Base-by-base conservation (phyloP, 2,113 vertebrate species). In the Chloropsis cyanopogon region DNA sequence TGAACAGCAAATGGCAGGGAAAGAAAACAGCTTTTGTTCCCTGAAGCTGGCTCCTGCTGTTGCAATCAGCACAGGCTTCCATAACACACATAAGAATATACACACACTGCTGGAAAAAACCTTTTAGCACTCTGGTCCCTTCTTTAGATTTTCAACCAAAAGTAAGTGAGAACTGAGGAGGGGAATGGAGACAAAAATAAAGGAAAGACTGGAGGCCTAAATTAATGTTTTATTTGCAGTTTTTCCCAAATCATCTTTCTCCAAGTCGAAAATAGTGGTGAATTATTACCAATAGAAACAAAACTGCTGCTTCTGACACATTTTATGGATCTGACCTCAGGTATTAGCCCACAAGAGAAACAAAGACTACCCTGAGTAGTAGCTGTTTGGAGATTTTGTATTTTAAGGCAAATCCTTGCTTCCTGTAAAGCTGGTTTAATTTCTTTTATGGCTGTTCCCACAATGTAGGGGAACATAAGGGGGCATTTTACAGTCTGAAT, bases 51-150 rank as follows among this genome's bases (percentile, higher is more conserved):
- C 76, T 96, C 96, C 95, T 95, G 96, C 96, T 97, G 96, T 66
- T 95, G 88, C 92, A 97, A 96, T 97, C 95, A 97, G 85, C 10
- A 2, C 81, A 91, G 91, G 80, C 81, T 97, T 96, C 96, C 86
- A 88, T 82, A 95, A 84, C 65, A 60, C 49, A 69, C 33, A 29
- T 77, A 84, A 96, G 64, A 84, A 86, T 54, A 82, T 47, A 95
- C 50, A 90, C 49, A 92, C 73, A 80, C 91, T 84, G 85, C 85
- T 94, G 94, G 73, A 97, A 64, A 81, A 94, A 97, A 92, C 72
- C 88, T 92, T 86, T 96, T 85, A 96, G 73, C 82, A 87, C 93
- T 93, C 91, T 57, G 26, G 46, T 77, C 76, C 23, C 71, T 83
- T 82, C 81, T 90, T 92, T 65, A 78, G 81, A 86, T 80, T 95